Percentiles rank a stretch among this genome's conserved stretches.
Evolutionary conservation across 1,140 invertebrate species (phyloP).

Genomic region (Drosophila sturtevanti): DNA sequence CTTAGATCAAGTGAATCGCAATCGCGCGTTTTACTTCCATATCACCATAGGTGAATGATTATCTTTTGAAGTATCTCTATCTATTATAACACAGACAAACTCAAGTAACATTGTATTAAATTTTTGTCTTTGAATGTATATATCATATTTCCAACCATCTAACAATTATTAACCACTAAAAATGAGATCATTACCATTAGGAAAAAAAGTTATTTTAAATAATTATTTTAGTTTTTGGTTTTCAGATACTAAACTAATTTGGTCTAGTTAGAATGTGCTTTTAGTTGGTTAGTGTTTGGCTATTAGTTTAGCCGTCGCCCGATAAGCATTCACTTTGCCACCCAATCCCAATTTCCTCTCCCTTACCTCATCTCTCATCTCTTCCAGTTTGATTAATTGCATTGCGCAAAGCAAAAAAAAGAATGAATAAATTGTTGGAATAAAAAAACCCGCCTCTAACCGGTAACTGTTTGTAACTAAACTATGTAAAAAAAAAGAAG

Average conservation of each 20-base stretch:
- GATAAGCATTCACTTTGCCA: slow-evolving; percentile 51
- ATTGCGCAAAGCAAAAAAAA: slow-evolving; percentile 40
- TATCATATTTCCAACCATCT: background rate
- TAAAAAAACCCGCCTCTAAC: slow-evolving; percentile 50
- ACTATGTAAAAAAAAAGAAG: slow-evolving; percentile 41
- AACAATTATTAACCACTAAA: background rate
- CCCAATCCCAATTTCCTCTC: slow-evolving; percentile 11
- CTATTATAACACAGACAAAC: background rate
- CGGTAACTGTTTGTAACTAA: slow-evolving; percentile 36
- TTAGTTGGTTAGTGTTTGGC: slow-evolving; percentile 26
- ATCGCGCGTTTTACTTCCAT: background rate
- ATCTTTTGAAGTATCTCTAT: background rate
- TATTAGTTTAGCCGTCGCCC: slow-evolving; percentile 42
- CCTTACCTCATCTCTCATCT: background rate
- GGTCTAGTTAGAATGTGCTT: slow-evolving; percentile 13
- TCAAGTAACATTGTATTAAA: background rate
- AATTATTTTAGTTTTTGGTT: background rate
- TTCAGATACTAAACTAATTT: slow-evolving; percentile 20
- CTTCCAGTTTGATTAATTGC: slow-evolving; percentile 42
- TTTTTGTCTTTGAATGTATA: background rate
- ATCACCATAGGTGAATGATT: background rate
- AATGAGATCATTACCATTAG: background rate
- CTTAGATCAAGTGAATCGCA: slow-evolving; percentile 5
- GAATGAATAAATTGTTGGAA: background rate
- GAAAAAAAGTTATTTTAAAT: background rate